phyloP scores from a whole-genome alignment of 2,113 vertebrate species.

The Mastomys natalensis region DNA sequence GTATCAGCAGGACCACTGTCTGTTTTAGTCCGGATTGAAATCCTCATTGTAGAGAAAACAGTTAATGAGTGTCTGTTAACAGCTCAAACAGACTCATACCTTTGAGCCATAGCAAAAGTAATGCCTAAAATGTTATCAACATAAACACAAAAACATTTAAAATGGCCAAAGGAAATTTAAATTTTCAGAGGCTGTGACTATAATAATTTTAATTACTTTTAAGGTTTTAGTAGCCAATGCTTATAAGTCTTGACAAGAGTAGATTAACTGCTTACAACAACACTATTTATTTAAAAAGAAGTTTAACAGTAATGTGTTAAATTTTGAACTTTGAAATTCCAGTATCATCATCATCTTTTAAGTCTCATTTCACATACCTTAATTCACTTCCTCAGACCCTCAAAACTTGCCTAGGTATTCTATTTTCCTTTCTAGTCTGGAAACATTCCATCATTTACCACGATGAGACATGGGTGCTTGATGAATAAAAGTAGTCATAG shows the following conservation, averaged over 20 bases:
- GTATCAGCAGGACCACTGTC: background rate
- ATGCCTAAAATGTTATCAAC: background rate
- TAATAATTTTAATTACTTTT: background rate
- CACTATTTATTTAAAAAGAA: background rate
- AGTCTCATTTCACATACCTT: background rate
- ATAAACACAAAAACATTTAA: background rate
- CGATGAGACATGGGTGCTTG: background rate
- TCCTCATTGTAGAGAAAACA: background rate
- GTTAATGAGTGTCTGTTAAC: background rate
- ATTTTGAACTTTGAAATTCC: background rate
- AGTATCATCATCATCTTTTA: background rate
- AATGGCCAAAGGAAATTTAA: background rate
- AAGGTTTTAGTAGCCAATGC: background rate
- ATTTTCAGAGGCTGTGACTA: background rate
- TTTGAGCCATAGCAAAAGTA: background rate
- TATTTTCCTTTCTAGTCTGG: background rate
- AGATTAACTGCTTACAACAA: background rate
- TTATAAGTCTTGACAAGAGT: background rate
- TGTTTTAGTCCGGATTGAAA: background rate
- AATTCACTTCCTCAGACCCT: background rate
- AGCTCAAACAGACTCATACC: background rate
- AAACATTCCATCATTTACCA: background rate
- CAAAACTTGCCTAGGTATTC: background rate
- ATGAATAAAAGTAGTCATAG: background rate
- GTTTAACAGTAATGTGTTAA: background rate